phyloP scores from a whole-genome alignment of 2,888 invertebrate genomes.

The Cinara cedri region DNA sequence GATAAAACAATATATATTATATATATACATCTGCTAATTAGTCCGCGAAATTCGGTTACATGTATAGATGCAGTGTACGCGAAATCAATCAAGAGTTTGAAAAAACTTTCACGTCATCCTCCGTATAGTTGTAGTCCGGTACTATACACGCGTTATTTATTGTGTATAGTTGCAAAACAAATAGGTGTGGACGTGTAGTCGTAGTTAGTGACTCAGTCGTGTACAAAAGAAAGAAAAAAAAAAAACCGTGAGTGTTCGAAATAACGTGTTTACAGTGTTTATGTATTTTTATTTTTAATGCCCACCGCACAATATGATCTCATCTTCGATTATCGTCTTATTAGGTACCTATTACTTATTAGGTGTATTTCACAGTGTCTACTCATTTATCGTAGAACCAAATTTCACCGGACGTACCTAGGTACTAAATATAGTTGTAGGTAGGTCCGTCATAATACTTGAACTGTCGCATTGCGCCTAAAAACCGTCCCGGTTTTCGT shows the following conservation, averaged over 20 bases:
- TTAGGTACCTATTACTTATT: no score
- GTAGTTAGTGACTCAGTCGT: conserved; percentile 33
- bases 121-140: neutral
- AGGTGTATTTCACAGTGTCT: neutral
- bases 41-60: neutral
- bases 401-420: no score
- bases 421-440: no score
- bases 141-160: conserved; percentile 16
- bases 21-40: neutral
- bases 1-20: no score
- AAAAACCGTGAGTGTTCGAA: conserved; percentile 10
- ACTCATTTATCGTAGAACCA: neutral
- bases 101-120: conserved; percentile 22
- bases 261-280: conserved; percentile 7
- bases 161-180: conserved; percentile 40
- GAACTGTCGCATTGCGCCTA: neutral
- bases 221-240: neutral
- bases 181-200: conserved; percentile 30
- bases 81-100: neutral
- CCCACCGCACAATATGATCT: conserved; percentile 31
- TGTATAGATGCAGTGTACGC: neutral
- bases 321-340: conserved; percentile 14
- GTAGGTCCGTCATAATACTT: no score
- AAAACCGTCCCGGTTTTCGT: no score
- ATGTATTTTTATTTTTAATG: neutral